phyloP scores from a whole-genome alignment of 2,113 vertebrate genomes.

The Oreochromis tanganicae region DNA sequence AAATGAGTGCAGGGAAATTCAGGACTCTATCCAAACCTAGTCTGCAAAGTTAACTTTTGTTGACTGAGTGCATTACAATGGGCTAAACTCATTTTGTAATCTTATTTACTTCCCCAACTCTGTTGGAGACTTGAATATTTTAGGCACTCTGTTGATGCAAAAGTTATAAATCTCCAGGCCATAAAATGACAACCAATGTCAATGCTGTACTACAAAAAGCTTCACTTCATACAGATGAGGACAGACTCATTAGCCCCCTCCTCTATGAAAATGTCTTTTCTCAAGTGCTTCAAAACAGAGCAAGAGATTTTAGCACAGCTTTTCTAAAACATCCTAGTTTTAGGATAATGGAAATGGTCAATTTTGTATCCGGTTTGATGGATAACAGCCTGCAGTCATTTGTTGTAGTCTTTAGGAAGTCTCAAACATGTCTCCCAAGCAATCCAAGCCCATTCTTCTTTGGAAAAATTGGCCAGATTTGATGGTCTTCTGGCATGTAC shows the following conservation, averaged over 20 bases:
- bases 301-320: background rate
- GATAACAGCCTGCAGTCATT: background rate
- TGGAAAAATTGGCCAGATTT: background rate
- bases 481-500: background rate
- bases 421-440: background rate
- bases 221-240: background rate
- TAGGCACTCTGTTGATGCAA: background rate
- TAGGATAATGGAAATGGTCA: background rate
- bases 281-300: background rate
- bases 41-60: slow-evolving; percentile 25
- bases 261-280: background rate
- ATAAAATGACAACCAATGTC: background rate
- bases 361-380: background rate
- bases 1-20: background rate
- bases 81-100: background rate
- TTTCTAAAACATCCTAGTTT: background rate
- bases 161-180: background rate
- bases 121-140: background rate
- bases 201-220: background rate
- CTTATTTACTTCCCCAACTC: background rate
- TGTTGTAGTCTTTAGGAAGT: rapidly evolving
- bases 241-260: background rate
- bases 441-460: background rate
- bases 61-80: background rate
- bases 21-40: background rate